phyloP scores from a whole-genome alignment of 2,113 vertebrate genomes.

The Chloropsis cyanopogon region DNA sequence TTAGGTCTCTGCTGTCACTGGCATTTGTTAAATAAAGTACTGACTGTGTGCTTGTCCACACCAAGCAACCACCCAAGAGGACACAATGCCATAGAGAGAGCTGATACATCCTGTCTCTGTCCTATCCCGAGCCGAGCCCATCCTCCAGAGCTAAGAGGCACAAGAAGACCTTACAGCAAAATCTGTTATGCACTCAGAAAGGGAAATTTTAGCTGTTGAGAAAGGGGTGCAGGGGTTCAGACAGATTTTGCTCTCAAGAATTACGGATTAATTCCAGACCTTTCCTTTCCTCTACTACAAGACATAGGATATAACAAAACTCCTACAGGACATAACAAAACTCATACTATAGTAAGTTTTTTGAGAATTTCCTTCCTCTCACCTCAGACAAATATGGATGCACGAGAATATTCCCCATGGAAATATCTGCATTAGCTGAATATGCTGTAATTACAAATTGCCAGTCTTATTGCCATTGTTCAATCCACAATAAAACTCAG shows the following conservation, averaged over 20 bases:
- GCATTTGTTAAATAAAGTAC: neutral
- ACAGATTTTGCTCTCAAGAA: neutral
- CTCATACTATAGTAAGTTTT: neutral
- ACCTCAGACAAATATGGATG: neutral
- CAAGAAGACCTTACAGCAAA: neutral
- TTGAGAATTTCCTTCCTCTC: neutral
- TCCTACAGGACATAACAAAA: neutral
- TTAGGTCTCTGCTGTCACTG: neutral
- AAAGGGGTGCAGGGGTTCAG: neutral
- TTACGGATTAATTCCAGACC: neutral
- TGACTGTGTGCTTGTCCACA: neutral
- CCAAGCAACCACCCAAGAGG: neutral
- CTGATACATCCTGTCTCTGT: neutral
- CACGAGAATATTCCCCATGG: neutral
- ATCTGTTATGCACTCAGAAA: neutral
- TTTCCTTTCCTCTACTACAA: neutral
- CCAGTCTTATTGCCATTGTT: neutral
- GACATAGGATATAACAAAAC: neutral
- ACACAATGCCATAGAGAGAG: neutral
- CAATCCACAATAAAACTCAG: neutral
- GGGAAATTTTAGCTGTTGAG: constrained; percentile 39
- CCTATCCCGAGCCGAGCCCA: neutral
- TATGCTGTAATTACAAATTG: constrained; percentile 5
- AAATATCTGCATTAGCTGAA: neutral
- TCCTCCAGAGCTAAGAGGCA: neutral